A percentile compares a stretch with the other conserved stretches of the same genome.
phyloP scores from a whole-genome alignment of 1,140 invertebrate genomes.

The Gryon sp. region DNA sequence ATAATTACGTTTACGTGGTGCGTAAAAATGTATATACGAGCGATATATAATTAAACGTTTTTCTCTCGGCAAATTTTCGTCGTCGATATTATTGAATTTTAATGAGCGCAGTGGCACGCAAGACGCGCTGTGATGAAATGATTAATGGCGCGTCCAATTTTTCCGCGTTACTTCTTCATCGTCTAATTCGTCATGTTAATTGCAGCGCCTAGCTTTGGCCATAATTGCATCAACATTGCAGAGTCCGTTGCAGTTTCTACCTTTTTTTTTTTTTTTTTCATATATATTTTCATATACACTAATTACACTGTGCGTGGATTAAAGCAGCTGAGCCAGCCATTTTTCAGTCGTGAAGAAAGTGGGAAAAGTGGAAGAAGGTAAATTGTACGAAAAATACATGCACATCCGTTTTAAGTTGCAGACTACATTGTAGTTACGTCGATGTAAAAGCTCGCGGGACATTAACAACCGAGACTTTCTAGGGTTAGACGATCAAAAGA shows the following conservation, averaged over 20 bases:
- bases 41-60: slow-evolving; percentile 52
- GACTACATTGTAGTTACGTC: slow-evolving; percentile 6
- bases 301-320: slow-evolving; percentile 37
- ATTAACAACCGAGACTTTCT: slow-evolving; percentile 22
- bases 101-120: slow-evolving; percentile 26
- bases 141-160: slow-evolving; percentile 30
- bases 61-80: slow-evolving; percentile 41
- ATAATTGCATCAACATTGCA: no score
- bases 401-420: slow-evolving; percentile 15
- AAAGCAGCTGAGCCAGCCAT: slow-evolving; percentile 20
- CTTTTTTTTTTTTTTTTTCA: slow-evolving; percentile 1
- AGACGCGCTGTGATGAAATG: slow-evolving; percentile 34
- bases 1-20: slow-evolving; percentile 61
- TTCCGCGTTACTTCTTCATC: slow-evolving; percentile 12
- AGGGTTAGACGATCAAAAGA: not conserved
- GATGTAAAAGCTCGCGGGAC: slow-evolving; percentile 16
- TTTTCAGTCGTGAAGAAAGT: slow-evolving; percentile 37
- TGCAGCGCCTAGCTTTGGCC: not conserved
- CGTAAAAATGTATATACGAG: no score
- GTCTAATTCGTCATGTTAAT: slow-evolving; percentile 20
- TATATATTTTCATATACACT: slow-evolving; percentile 30
- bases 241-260: not conserved
- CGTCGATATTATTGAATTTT: slow-evolving; percentile 45
- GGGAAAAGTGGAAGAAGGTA: slow-evolving; percentile 23
- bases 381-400: slow-evolving; percentile 6